phyloP scores from a whole-genome alignment of 2,797 vertebrate genomes.

The Adrianichthys oophorus region DNA sequence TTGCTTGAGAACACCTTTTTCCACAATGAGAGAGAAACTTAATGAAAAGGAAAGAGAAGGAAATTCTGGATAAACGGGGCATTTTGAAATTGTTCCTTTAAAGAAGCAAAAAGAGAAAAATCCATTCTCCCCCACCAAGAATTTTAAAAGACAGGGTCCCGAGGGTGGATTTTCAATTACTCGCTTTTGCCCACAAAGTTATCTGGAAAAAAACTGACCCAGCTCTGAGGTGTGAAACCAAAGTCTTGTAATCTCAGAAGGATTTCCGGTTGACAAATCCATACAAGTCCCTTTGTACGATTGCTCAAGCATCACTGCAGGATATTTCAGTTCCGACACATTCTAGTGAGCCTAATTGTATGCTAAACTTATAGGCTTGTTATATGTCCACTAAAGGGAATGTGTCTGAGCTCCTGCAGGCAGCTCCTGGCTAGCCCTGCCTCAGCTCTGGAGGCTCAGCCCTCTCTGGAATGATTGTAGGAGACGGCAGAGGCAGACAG shows the following conservation, averaged over 20 bases:
- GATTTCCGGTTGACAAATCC: slow-evolving; percentile 69
- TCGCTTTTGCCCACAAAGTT: slow-evolving; percentile 60
- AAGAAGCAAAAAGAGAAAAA: slow-evolving; percentile 25
- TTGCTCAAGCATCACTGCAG: slow-evolving; percentile 61
- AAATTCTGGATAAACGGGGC: slow-evolving; percentile 14
- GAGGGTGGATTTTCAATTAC: slow-evolving; percentile 62
- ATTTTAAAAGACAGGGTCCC: slow-evolving; percentile 45
- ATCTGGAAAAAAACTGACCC: slow-evolving; percentile 45
- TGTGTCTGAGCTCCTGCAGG: slow-evolving; percentile 20
- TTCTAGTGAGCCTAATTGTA: slow-evolving; percentile 33
- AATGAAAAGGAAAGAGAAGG: slow-evolving; percentile 19
- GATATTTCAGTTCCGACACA: slow-evolving; percentile 51
- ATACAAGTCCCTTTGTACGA: slow-evolving; percentile 52
- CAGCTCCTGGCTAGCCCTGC: slow-evolving; percentile 11
- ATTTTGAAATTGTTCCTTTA: slow-evolving; percentile 34
- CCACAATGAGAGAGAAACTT: slow-evolving; percentile 45
- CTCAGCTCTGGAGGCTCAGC: slow-evolving; percentile 35
- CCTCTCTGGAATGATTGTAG: slow-evolving; percentile 26
- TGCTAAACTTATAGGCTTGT: slow-evolving; percentile 47
- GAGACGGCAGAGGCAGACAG: slow-evolving; percentile 38
- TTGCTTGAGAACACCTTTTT: slow-evolving; percentile 68
- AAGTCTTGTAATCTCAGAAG: slow-evolving; percentile 58
- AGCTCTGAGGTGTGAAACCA: slow-evolving; percentile 49
- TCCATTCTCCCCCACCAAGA: slow-evolving; percentile 23
- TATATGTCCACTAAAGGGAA: slow-evolving; percentile 24